Evolutionary conservation across 2,888 invertebrate species (phyloP), one percentile per base, ranked within the genome.

Genomic region (Pollenia angustigena): DNA sequence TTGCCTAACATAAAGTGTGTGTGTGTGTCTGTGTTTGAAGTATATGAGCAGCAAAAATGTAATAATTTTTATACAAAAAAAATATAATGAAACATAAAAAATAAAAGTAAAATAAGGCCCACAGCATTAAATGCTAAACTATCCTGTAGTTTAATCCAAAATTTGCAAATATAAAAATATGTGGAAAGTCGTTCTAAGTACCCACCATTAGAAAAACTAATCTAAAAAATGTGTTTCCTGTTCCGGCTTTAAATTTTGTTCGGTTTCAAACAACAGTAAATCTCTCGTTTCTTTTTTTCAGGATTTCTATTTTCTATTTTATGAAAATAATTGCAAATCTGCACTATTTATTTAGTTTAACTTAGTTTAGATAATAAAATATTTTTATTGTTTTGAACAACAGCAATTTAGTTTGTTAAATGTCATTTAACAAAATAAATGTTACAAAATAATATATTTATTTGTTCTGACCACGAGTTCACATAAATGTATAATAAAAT

Each of bases 371-470:
- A 76, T 69, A 82, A 82, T 82, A 82, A 82, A 82, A 82, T 82
- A 68, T 76, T 76, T 82, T 82, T 82, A 82, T 82, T 76, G 76
- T 76, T 82, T 82, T 82, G 69, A 76, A 71, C 76, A 82, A 14
- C 69, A 69, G 76, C 76, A 82, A 69, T 76, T 82, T 62, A 76
- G 75, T 62, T 54, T 46, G 18, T 62, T 82, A 62, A 76, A 82
- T 71, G 52, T 54, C 82, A 82, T 69, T 76, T 82, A 76, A 62
- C 18, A 23, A 76, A 82, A 82, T 71, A 76, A 82, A 74, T 81
- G 54, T 74, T 50, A 74, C 64, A 74, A 74, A 81, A 74, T 56
- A 40, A 40, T 48, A 56, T 42, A 72, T 72, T 81, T 72, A 18
- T 44, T 80, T 32, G 32, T 32, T 32, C 32, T 32, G 32, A 4